Evolutionary conservation across 2,113 vertebrate species (phyloP).

Genomic region (Oncorhynchus mykiss): DNA sequence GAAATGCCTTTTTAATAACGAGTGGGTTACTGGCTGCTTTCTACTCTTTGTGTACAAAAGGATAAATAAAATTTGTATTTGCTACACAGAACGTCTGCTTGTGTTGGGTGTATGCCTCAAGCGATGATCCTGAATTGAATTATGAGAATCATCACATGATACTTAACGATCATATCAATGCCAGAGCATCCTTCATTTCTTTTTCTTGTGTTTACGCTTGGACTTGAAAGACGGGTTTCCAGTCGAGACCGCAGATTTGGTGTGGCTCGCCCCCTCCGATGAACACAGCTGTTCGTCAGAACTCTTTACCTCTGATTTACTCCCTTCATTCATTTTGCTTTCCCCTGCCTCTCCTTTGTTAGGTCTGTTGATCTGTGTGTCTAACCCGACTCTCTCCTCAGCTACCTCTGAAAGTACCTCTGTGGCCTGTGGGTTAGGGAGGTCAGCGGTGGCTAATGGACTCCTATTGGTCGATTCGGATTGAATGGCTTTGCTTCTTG

Average conservation of each 20-base stretch:
- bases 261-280: not conserved
- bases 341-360: slow-evolving; percentile 1
- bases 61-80: slow-evolving; percentile 81
- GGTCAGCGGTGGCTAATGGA: slow-evolving; percentile 6
- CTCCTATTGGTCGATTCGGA: slow-evolving; percentile 29
- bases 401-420: not conserved
- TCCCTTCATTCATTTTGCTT: not conserved
- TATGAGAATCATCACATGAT: slow-evolving; percentile 31
- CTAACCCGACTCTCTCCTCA: slow-evolving; percentile 8
- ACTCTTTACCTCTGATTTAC: not conserved
- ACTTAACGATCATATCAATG: slow-evolving; percentile 13
- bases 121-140: slow-evolving; percentile 23
- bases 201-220: slow-evolving; percentile 45
- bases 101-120: slow-evolving; percentile 10
- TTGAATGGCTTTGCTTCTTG: slow-evolving; percentile 35
- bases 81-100: slow-evolving; percentile 55
- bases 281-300: slow-evolving; percentile 7
- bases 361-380: not conserved
- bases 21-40: slow-evolving; percentile 76
- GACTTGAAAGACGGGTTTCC: slow-evolving; percentile 27
- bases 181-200: slow-evolving; percentile 30
- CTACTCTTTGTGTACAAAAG: slow-evolving; percentile 78
- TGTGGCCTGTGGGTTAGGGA: slow-evolving; percentile 3
- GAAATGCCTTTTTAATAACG: slow-evolving; percentile 72
- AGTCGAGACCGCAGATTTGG: slow-evolving; percentile 9